These are phyloP conservation scores for Drosophila colorata DNA, from an alignment of 2,888 invertebrate species.

Conservation along the genomic window DNA sequence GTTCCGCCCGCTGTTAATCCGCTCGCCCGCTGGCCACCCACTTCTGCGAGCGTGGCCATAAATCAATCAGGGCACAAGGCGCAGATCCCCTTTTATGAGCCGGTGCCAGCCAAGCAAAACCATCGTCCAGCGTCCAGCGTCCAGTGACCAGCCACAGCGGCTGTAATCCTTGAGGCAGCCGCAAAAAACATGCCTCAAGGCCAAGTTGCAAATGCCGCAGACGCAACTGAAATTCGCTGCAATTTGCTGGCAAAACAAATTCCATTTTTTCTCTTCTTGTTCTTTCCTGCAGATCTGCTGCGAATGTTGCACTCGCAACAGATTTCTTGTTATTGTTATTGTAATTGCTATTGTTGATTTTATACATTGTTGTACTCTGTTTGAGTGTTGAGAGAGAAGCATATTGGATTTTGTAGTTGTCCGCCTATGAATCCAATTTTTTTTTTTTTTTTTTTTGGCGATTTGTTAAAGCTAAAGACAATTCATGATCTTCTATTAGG, in stretches of 20 bases:
- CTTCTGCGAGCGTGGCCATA: slow-evolving; percentile 66
- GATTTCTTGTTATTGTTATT: slow-evolving; percentile 10
- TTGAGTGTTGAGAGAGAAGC: background rate
- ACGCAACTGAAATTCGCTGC: slow-evolving; percentile 38
- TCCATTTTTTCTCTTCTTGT: background rate
- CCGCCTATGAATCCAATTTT: too few relatives aligned
- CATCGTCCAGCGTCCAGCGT: background rate
- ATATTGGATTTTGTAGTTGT: background rate
- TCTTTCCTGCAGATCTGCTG: background rate
- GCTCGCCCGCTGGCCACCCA: slow-evolving; percentile 36
- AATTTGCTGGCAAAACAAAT: slow-evolving; percentile 25
- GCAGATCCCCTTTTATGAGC: slow-evolving; percentile 57
- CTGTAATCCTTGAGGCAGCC: slow-evolving; percentile 46
- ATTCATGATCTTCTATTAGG: too few relatives aligned
- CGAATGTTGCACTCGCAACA: slow-evolving; percentile 19
- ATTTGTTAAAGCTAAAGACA: too few relatives aligned
- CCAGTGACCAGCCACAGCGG: slow-evolving; percentile 3
- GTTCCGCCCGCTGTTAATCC: slow-evolving; percentile 33
- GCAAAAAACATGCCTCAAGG: slow-evolving; percentile 38
- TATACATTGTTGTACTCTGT: background rate
- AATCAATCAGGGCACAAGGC: slow-evolving; percentile 73
- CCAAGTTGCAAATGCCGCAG: slow-evolving; percentile 34
- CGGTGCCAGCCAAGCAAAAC: slow-evolving; percentile 19
- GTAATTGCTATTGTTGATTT: background rate
- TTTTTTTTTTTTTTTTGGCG: too few relatives aligned